Evolutionary conservation across 2,113 vertebrate species (phyloP).

Genomic region (Rutilus rutilus): DNA sequence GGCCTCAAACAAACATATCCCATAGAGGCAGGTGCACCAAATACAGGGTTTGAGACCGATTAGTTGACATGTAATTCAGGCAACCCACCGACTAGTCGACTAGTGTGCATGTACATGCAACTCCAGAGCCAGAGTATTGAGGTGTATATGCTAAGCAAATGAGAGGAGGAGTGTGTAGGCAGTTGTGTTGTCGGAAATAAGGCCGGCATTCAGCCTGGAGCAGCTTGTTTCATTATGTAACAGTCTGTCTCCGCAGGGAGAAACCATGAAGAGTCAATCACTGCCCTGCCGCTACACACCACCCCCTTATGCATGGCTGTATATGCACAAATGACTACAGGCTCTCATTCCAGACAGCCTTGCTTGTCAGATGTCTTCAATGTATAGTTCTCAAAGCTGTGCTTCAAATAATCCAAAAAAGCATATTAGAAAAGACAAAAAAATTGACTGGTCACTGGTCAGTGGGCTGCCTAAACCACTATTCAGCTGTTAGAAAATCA

Average conservation of each 20-base stretch:
- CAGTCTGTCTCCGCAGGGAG: conserved; percentile 34
- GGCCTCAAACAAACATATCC: background rate
- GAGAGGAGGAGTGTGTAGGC: conserved; percentile 34
- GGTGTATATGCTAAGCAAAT: conserved; percentile 58
- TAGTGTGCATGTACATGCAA: conserved; percentile 59
- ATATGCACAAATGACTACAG: conserved; percentile 18
- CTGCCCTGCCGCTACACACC: conserved; percentile 47
- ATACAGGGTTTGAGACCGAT: background rate
- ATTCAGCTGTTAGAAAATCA: background rate
- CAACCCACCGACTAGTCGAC: background rate
- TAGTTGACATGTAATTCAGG: conserved; percentile 1
- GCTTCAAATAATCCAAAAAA: background rate
- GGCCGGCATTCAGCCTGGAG: conserved; percentile 31
- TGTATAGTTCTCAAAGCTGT: background rate
- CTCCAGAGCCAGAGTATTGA: conserved; percentile 56
- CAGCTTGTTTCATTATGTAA: conserved; percentile 65
- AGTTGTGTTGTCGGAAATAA: conserved; percentile 44
- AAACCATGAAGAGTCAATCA: conserved; percentile 59
- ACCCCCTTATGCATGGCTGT: conserved; percentile 14
- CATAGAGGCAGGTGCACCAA: background rate
- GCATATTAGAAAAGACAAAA: background rate
- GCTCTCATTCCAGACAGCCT: conserved; percentile 5
- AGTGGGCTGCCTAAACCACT: background rate
- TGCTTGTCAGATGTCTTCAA: background rate
- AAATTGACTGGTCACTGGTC: background rate